Base-by-base conservation (phyloP, 2,113 vertebrate genomes). In the Cyanocitta stelleri region DNA sequence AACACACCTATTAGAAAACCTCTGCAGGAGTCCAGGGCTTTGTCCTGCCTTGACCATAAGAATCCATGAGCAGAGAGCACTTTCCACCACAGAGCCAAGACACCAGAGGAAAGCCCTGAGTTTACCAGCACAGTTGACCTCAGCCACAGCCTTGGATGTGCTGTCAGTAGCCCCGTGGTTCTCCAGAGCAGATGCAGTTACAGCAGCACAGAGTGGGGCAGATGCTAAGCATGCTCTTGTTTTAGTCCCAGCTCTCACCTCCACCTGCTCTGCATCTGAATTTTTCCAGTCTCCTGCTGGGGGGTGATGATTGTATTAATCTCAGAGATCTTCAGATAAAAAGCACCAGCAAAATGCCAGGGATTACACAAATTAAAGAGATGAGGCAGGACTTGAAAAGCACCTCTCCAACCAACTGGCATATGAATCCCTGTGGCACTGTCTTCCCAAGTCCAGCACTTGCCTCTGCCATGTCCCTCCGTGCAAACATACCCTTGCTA, bases 91-190 rank as follows among this genome's bases (percentile, higher is more conserved):
- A 63, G 35, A 81, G 35, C 16, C 1, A 0, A 3, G 27, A 52
- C 44, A 12, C 1, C 11, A 52, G 76, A 59, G 49, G 37, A 67
- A 68, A 84, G 33, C 37, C 64, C 61, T 27, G 15, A 71, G 46
- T 8, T 51, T 7, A 6, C 24, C 49, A 37, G 39, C 10, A 22
- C 11, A 67, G 48, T 12, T 94, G 61, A 22, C 11, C 48, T 44
- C 44, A 79, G 29, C 58, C 71, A 49, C 0, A 3, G 71, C 26
- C 51, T 43, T 18, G 43, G 48, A 10, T 7, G 15, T 5, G 13
- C 16, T 46, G 19, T 18, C 6, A 4, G 4, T 1, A 13, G 51
- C 33, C 29, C 15, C 0, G 0, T 27, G 72, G 11, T 4, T 88
- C 71, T 68, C n/a, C 83, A 41, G 49, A 43, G 37, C 72, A 51